These are phyloP conservation scores for Melozone crissalis DNA, from an alignment of 2,113 vertebrate species.

Conservation along the genomic window DNA sequence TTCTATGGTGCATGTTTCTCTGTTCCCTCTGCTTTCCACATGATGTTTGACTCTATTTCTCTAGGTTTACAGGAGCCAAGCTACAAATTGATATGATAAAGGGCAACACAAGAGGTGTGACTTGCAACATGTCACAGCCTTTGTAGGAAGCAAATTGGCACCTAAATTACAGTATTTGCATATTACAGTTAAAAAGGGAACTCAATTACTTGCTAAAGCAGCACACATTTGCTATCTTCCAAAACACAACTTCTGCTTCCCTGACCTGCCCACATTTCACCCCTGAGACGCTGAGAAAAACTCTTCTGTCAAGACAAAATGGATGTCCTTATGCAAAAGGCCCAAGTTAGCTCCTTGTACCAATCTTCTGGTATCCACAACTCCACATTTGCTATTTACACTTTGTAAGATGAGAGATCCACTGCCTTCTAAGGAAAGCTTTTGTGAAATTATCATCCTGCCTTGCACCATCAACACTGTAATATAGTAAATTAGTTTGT, in stretches of 20 bases:
- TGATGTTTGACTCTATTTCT: background rate
- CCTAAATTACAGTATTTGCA: background rate
- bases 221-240: background rate
- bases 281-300: background rate
- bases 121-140: background rate
- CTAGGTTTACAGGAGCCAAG: background rate
- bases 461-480: background rate
- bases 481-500: conserved; percentile 30
- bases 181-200: background rate
- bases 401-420: background rate
- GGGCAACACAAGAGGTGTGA: background rate
- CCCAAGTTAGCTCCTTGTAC: background rate
- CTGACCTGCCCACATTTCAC: background rate
- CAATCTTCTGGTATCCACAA: background rate
- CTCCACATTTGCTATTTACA: background rate
- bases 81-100: background rate
- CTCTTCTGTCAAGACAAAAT: background rate
- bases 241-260: background rate
- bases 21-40: background rate
- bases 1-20: background rate
- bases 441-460: background rate
- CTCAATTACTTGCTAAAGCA: background rate
- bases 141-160: background rate
- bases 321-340: background rate
- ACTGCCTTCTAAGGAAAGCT: background rate